Conservation (phyloP, 2,888 invertebrate species). For the Cerastoderma edule region DNA sequence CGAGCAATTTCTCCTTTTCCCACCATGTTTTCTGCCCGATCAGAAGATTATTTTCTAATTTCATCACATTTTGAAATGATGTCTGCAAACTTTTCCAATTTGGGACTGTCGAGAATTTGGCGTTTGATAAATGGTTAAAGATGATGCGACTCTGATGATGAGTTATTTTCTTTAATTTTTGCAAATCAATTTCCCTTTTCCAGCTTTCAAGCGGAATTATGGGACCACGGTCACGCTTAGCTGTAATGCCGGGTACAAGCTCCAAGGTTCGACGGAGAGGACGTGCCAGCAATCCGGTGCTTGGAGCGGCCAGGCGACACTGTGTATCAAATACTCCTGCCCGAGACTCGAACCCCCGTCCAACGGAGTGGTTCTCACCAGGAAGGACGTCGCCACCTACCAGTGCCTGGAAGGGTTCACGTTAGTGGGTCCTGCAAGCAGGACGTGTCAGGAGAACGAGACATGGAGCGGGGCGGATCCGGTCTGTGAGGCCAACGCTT, state of each 20-base stretch:
- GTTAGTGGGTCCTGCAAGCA: constrained; percentile 93
- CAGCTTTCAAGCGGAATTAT: constrained; percentile 65
- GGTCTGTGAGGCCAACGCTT: constrained; percentile 68
- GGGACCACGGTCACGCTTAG: constrained; percentile 87
- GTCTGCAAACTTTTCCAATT: too few relatives aligned
- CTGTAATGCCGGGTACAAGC: constrained; percentile 94
- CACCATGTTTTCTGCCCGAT: too few relatives aligned
- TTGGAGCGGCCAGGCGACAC: constrained; percentile 75
- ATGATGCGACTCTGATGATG: too few relatives aligned
- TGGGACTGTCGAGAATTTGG: too few relatives aligned
- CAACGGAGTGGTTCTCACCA: constrained; percentile 49
- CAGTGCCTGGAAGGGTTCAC: constrained; percentile 94
- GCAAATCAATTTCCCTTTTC: too few relatives aligned
- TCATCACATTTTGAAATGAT: too few relatives aligned
- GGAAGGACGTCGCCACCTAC: constrained; percentile 85
- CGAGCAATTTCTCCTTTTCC: too few relatives aligned
- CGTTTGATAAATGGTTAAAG: too few relatives aligned
- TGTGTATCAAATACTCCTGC: constrained; percentile 73
- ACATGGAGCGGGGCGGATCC: constrained; percentile 75
- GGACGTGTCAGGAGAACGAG: constrained; percentile 86
- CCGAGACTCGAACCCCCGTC: constrained; percentile 48
- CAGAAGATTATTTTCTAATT: too few relatives aligned
- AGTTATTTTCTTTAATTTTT: too few relatives aligned
- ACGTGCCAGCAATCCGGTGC: constrained; percentile 84
- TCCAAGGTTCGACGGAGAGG: constrained; percentile 93